Conservation (phyloP, 2,797 vertebrate species). For the Tympanoctomys barrerae region DNA sequence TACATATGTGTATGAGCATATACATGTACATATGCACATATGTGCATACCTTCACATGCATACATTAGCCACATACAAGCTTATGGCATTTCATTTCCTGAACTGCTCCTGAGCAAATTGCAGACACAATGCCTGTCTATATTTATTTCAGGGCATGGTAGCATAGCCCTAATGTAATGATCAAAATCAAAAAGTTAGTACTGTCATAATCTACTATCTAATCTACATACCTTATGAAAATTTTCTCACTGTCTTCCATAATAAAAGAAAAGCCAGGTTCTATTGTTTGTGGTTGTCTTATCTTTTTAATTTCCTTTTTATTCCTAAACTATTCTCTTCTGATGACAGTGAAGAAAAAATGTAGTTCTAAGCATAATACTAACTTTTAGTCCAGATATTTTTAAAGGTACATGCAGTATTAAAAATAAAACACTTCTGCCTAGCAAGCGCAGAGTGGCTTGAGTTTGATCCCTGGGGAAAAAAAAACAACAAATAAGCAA, state of each 20-base stretch:
- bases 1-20: not conserved
- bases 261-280: not conserved
- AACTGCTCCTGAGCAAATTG: not conserved
- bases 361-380: not conserved
- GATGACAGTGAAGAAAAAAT: not conserved
- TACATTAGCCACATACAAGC: not conserved
- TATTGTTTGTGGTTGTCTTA: not conserved
- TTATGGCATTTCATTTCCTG: not conserved
- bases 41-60: not conserved
- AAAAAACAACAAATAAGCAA: no score
- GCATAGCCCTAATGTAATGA: not conserved
- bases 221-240: not conserved
- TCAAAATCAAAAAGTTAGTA: not conserved
- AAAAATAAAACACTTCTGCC: not conserved
- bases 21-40: no score
- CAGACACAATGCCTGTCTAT: not conserved
- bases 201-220: not conserved
- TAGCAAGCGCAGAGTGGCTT: no score
- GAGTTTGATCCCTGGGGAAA: no score
- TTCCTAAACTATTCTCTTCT: not conserved
- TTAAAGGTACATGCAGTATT: not conserved
- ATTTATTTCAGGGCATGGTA: not conserved
- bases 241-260: not conserved
- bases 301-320: constrained; percentile 24
- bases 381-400: constrained; percentile 16